Evolutionary conservation across 2,888 invertebrate species (phyloP), one percentile per base, ranked within the genome.

Genomic region (Piscicola geometra): DNA sequence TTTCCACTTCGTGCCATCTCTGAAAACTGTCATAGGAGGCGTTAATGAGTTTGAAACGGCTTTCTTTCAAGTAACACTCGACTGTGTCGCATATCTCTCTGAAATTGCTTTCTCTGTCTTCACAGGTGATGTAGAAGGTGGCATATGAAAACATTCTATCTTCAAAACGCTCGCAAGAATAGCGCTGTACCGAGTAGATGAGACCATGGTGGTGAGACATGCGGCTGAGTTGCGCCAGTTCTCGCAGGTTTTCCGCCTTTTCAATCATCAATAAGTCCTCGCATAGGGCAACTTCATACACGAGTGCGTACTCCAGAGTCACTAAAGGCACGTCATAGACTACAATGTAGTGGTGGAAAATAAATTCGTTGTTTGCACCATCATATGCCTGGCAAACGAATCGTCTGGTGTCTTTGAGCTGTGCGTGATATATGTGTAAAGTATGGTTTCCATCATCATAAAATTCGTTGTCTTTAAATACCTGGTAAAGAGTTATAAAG

Each of bases 401-500:
- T 35, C 70, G 47, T 70, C 75, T 33, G 0, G 70, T 60, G 70
- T 75, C 75, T n/a, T 75, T 47, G 12, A 41, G 60, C 70, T 75
- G 75, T 21, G 50, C 75, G 25, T 75, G 60, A 9, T 5, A 32
- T n/a, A 73, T 56, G 25, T 56, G 25, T 5, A 56, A 56, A 5
- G 25, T 3, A 56, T 56, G n/a, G n/a, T 15, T 41, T 9, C 5
- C 60, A 18, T 18, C 25, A 25, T 56, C 25, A 25, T 56, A 25
- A 56, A 25, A 25, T 56, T 56, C 25, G 60, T 25, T 21, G 60
- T 56, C 60, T 56, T 56, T 5, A 56, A 56, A 25, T 3, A 56
- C 60, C 60, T 56, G n/a, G 60, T 25, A 21, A 56, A 25, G n/a
- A n/a, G n/a, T n/a, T n/a, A n/a, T n/a, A n/a, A n/a, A n/a, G n/a